These are phyloP conservation scores for Laothoe populi DNA, from an alignment of 2,888 invertebrate species.

Conservation along the genomic window DNA sequence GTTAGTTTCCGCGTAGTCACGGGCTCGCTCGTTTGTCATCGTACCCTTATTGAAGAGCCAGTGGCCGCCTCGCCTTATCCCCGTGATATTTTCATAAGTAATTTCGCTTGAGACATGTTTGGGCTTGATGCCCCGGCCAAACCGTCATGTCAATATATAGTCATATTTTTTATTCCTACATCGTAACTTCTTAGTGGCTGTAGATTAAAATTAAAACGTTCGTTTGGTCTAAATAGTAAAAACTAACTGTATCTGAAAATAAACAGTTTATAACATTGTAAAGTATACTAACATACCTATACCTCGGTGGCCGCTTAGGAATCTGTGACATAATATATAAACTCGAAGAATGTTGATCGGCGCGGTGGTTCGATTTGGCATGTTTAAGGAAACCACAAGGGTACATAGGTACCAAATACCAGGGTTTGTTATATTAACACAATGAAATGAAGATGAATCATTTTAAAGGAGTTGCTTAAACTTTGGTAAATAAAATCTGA, in stretches of 20 bases:
- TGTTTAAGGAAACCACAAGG: background rate
- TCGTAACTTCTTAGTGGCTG: background rate
- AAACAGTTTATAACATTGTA: no score
- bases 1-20: slow-evolving; percentile 68
- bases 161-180: background rate
- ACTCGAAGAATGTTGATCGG: background rate
- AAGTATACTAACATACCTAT: no score
- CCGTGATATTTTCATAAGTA: slow-evolving; percentile 69
- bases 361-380: background rate
- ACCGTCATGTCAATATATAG: background rate
- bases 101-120: slow-evolving; percentile 54
- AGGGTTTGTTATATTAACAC: background rate
- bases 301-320: background rate
- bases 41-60: slow-evolving; percentile 63
- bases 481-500: background rate
- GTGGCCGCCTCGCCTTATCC: slow-evolving; percentile 62
- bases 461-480: background rate
- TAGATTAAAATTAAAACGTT: no score
- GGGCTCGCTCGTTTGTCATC: slow-evolving; percentile 68
- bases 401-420: background rate
- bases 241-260: no score
- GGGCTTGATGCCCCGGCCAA: slow-evolving; percentile 26
- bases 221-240: no score
- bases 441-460: background rate
- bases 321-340: background rate